Percentiles rank a stretch among this genome's conserved stretches.
These are phyloP conservation scores for Athetis lepigone DNA, from an alignment of 2,888 invertebrate genomes.

Conservation along the genomic window DNA sequence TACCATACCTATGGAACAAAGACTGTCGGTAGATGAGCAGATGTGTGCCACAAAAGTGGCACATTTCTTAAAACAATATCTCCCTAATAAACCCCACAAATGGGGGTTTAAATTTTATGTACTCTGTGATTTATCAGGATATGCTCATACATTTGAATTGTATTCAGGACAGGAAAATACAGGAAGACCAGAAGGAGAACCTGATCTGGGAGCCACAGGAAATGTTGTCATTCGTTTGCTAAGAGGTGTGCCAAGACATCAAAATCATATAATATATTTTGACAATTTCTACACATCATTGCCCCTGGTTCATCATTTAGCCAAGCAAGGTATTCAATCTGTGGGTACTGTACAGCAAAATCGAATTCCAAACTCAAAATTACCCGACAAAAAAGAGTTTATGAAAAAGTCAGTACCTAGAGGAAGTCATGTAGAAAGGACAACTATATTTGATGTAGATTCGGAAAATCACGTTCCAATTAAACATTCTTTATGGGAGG, in stretches of 20 bases:
- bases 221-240: conserved; percentile 49
- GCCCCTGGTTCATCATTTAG: conserved; percentile 65
- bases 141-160: conserved; percentile 44
- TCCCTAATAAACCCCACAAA: too few species aligned
- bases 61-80: too few species aligned
- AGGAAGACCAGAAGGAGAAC: conserved; percentile 51
- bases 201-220: conserved; percentile 42
- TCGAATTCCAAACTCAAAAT: conserved; percentile 67
- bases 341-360: conserved; percentile 70
- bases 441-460: conserved; percentile 65
- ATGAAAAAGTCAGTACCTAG: conserved; percentile 72
- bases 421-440: conserved; percentile 71
- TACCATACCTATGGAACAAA: too few species aligned
- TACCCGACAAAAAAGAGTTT: conserved; percentile 68
- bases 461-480: too few species aligned
- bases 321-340: conserved; percentile 66
- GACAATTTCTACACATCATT: conserved; percentile 69
- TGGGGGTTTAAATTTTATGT: conserved; percentile 62
- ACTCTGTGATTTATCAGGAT: conserved; percentile 53
- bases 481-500: too few species aligned
- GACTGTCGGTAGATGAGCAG: too few species aligned
- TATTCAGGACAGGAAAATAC: conserved; percentile 70
- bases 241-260: conserved; percentile 49
- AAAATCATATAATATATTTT: conserved; percentile 63
- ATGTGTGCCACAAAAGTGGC: too few species aligned